phyloP scores from a whole-genome alignment of 2,888 invertebrate species.

The Protodeltote pygarga region DNA sequence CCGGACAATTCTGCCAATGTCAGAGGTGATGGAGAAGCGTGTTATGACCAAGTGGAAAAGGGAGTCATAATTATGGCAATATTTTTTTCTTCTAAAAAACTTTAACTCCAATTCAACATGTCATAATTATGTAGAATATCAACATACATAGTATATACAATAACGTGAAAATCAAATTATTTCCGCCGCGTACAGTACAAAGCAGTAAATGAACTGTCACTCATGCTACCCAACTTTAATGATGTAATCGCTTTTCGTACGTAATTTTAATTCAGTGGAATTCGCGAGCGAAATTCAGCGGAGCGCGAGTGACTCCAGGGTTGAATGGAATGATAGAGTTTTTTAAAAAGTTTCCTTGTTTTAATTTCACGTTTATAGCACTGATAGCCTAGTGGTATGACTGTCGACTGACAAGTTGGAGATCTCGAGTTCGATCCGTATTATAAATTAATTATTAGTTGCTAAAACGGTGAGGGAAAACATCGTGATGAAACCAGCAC shows the following conservation, averaged over 20 bases:
- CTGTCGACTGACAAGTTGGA: no score
- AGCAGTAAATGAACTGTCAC: conserved; percentile 49
- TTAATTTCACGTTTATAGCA: no score
- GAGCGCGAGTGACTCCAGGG: conserved; percentile 36
- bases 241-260: conserved; percentile 49
- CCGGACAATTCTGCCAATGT: no score
- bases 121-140: conserved; percentile 1
- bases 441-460: no score
- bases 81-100: no score
- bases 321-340: conserved; percentile 21
- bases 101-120: not conserved
- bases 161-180: conserved; percentile 35
- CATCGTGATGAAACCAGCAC: no score
- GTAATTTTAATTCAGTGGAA: conserved; percentile 48
- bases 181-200: conserved; percentile 10
- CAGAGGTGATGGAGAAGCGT: no score
- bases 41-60: no score
- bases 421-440: no score
- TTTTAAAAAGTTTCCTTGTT: not conserved
- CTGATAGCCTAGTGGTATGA: no score
- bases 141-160: conserved; percentile 8
- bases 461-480: no score
- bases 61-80: no score
- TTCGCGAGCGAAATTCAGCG: conserved; percentile 40
- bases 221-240: conserved; percentile 49